Base-by-base conservation (phyloP, 2,113 vertebrate species). In the Macquaria australasica region DNA sequence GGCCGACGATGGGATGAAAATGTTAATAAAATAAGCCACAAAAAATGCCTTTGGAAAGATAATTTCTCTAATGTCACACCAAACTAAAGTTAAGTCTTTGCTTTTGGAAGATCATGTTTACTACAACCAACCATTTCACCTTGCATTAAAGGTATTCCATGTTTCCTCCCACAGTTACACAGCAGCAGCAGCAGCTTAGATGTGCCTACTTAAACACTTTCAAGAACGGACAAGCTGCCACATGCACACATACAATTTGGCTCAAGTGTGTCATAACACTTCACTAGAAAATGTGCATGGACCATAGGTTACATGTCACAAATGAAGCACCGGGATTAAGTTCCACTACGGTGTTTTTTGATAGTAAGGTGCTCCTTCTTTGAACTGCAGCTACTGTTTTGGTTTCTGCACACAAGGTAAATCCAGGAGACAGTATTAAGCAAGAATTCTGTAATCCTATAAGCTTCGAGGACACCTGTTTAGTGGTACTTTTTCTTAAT, bases 201-300 rank as follows among this genome's bases (percentile, higher is more conserved):
- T 87, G 84, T 68, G 77, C 58, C 85, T 86, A 58, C 81, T 90
- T 89, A 86, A 89, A 88, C 74, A 81, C 69, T 89, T 91, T 89
- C 63, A 89, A 77, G 75, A 84, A 84, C n/a, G 64, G 88, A 91
- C 94, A 92, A 90, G 94, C 77, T 56, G 15, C 83, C 56, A 89
- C 94, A 93, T 71, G 94, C 87, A 87, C 83, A 53, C 85, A 83
- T 80, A 84, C 87, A 93, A 91, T 92, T 91, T 90, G 86, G 88
- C 84, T 92, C 84, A 82, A 89, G 91, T 80, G 83, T 93, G 92
- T 92, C 92, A 91, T 85, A 89, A 92, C 91, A 93, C 87, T 92
- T 94, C 90, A 90, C 87, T 83, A 79, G 88, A 94, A 94, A 92
- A 94, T 91, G 79, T 83, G 83, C 71, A 77, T 45, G 73, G 73